Percentiles rank a stretch among this genome's conserved stretches.
Conservation (phyloP, 2,113 vertebrate genomes). For the Cettia cetti region DNA sequence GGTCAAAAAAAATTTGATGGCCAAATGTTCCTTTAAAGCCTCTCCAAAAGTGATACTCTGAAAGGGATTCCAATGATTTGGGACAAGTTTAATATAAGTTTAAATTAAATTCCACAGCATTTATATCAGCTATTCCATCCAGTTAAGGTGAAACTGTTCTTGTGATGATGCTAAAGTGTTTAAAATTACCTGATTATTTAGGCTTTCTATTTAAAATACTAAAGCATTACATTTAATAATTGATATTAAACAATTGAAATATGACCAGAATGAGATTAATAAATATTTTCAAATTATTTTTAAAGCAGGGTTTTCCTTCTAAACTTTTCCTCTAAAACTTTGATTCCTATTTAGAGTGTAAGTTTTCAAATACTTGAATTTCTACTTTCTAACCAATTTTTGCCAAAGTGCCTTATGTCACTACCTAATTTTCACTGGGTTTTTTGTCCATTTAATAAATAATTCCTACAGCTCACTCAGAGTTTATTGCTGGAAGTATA, state of each 20-base stretch:
- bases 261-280: not conserved
- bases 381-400: not conserved
- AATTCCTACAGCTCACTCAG: not conserved
- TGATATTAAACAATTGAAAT: not conserved
- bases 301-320: not conserved
- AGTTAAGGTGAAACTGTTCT: not conserved
- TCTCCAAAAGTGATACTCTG: not conserved
- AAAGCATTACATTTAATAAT: not conserved
- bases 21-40: not conserved
- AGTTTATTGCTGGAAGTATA: not conserved
- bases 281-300: not conserved
- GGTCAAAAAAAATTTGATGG: not conserved
- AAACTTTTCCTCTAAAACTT: not conserved
- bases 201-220: not conserved
- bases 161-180: not conserved
- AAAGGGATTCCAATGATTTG: not conserved
- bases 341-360: not conserved
- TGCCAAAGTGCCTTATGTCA: not conserved
- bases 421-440: not conserved
- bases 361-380: not conserved
- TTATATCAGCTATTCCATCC: not conserved
- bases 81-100: not conserved
- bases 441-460: constrained; percentile 9
- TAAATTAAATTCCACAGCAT: not conserved
- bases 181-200: not conserved